Percentiles rank a stretch among this genome's conserved stretches.
Conservation (phyloP, 1,140 invertebrate genomes). For the Brachionus koreanus region DNA sequence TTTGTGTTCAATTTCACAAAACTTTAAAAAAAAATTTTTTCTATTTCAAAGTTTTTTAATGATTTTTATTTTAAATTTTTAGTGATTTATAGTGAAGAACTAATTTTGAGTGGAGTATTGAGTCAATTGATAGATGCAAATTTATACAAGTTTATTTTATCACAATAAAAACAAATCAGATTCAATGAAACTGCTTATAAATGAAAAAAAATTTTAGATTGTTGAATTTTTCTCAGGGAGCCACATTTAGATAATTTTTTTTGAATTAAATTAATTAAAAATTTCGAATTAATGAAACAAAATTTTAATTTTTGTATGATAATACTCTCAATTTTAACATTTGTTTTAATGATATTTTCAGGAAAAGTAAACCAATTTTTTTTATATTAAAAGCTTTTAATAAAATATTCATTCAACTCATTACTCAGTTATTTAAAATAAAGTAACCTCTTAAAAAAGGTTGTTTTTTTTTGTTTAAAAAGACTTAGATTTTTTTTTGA, state of each 20-base stretch:
- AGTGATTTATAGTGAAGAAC: constrained; percentile 34
- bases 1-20: too few relatives aligned
- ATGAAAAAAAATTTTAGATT: neutral
- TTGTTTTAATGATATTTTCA: neutral
- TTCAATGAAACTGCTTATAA: neutral
- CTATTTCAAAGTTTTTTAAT: too few relatives aligned
- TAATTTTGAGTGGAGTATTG: constrained; percentile 30
- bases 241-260: neutral
- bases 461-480: neutral
- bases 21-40: too few relatives aligned
- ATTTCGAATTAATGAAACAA: neutral
- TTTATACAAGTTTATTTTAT: constrained; percentile 28
- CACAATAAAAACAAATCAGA: neutral
- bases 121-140: neutral
- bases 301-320: neutral
- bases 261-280: neutral
- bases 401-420: neutral
- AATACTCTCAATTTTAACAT: neutral
- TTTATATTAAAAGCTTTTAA: neutral
- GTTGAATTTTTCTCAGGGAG: neutral
- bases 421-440: neutral
- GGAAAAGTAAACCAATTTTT: neutral
- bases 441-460: constrained; percentile 35
- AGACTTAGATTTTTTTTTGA: neutral
- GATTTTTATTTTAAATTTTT: neutral